These are phyloP conservation scores for Cynopterus brachyotis DNA, from an alignment of 2,113 vertebrate genomes.

Conservation along the genomic window DNA sequence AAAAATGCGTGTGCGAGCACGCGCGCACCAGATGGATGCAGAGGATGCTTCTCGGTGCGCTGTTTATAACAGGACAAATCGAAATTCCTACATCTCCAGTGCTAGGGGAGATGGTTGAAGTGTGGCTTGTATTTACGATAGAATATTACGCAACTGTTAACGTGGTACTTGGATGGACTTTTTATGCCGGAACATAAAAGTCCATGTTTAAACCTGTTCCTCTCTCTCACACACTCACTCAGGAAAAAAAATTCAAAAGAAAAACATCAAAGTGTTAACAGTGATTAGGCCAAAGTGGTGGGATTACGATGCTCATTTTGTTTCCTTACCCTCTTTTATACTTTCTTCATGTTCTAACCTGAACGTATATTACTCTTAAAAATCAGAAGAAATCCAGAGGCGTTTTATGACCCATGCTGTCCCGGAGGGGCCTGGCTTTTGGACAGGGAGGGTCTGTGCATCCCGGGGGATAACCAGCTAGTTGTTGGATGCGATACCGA, in stretches of 20 bases:
- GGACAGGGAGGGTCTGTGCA: neutral
- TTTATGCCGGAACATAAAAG: neutral
- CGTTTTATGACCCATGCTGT: accelerated
- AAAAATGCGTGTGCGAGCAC: accelerated
- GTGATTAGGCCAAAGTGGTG: neutral
- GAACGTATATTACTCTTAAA: neutral
- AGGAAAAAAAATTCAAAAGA: neutral
- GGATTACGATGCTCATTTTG: neutral
- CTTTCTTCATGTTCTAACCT: neutral
- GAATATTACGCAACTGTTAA: neutral
- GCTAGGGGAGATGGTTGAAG: neutral
- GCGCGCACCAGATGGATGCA: accelerated
- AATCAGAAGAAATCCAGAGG: neutral
- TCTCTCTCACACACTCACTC: no score
- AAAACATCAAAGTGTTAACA: neutral
- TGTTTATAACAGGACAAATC: no score
- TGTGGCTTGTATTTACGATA: neutral
- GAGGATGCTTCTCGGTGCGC: accelerated
- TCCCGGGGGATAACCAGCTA: accelerated
- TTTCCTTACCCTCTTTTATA: neutral
- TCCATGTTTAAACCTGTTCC: neutral
- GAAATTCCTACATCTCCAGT: neutral
- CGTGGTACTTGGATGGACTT: neutral
- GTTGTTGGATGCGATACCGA: accelerated
- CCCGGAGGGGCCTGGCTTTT: accelerated